Evolutionary conservation across 1,140 invertebrate species (phyloP).

Genomic region (Platyscapa corneri): DNA sequence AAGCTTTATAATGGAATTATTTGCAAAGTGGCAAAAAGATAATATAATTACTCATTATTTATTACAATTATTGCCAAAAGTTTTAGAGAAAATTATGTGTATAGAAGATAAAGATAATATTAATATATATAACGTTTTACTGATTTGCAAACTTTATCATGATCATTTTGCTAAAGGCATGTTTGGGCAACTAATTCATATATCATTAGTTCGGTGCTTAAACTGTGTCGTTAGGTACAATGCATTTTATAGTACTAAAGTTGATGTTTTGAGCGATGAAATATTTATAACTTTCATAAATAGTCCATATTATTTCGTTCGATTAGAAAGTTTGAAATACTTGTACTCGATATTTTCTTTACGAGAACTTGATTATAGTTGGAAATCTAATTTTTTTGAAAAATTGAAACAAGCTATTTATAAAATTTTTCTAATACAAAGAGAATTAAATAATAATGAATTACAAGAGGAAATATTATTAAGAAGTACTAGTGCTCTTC

Average conservation of each 20-base stretch:
- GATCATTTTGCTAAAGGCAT: constrained; percentile 46
- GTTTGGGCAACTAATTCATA: constrained; percentile 63
- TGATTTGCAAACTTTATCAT: constrained; percentile 48
- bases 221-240: constrained; percentile 57
- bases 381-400: constrained; percentile 62
- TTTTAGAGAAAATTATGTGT: constrained; percentile 52
- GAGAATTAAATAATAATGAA: constrained; percentile 49
- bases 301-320: constrained; percentile 66
- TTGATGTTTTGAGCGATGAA: constrained; percentile 54
- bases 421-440: constrained; percentile 51
- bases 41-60: constrained; percentile 53
- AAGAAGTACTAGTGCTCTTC: constrained; percentile 65
- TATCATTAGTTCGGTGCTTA: constrained; percentile 65
- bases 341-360: constrained; percentile 62
- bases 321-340: constrained; percentile 66
- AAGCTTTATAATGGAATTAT: constrained; percentile 55
- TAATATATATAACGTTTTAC: constrained; percentile 36
- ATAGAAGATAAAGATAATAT: constrained; percentile 19
- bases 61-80: constrained; percentile 58
- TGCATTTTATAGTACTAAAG: constrained; percentile 9
- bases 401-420: constrained; percentile 59
- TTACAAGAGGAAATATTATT: constrained; percentile 68
- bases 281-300: constrained; percentile 64
- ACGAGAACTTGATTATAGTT: constrained; percentile 55
- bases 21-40: constrained; percentile 54